Evolutionary conservation across 2,113 vertebrate genomes (phyloP), one percentile per base, ranked within the genome.

Genomic region (Symphodus melops): DNA sequence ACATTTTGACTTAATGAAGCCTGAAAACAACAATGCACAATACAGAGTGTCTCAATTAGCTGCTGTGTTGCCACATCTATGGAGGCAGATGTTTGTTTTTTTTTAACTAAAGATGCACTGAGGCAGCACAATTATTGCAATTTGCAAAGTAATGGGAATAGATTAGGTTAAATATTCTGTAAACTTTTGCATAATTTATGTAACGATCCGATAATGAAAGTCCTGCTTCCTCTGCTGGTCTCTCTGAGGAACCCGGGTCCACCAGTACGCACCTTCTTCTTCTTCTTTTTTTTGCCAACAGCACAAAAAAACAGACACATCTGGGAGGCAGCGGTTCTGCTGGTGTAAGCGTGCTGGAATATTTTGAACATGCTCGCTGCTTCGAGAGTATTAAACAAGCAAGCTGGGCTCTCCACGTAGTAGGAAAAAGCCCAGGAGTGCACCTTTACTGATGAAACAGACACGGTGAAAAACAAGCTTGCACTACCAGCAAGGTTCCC

Each of bases 101-200:
- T 78, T 68, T 64, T 66, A 57, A 60, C 28, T 23, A 65, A 54
- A 86, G 56, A 81, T 65, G 60, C 66, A 84, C 66, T 13, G 64
- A 86, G 67, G 76, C 76, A 54, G 75, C 74, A 62, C 76, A 79
- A 64, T 64, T 79, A 79, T 61, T 59, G 74, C 33, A 65, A 74
- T 90, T 83, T 79, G 41, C 63, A 70, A 59, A 51, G 54, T 86
- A 81, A 87, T 71, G 21, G 39, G 53, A 70, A 57, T 41, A 41
- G 82, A 77, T 76, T 77, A 62, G 82, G 64, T 68, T 74, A 73
- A 80, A 72, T 56, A 58, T 65, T 78, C 9, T 77, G 72, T 68
- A 85, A 84, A 86, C 83, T 46, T 77, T 81, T 86, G 68, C 72
- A 84, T 87, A 85, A 87, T 89, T 87, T 59, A 87, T 86, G 62